Base-by-base conservation (phyloP, 2,113 vertebrate genomes). In the Melanerpes aurifrons region DNA sequence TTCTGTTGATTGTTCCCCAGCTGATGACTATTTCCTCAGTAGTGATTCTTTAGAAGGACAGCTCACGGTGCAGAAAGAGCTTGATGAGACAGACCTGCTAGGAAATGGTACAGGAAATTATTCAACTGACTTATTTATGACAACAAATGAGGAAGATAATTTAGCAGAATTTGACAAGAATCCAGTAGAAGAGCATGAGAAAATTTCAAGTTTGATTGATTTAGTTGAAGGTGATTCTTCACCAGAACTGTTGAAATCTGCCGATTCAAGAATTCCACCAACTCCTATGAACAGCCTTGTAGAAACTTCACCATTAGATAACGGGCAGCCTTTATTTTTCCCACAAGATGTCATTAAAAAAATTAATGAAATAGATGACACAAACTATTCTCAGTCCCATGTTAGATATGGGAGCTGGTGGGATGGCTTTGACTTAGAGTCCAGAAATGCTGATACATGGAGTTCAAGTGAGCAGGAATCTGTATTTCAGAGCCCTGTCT, bases 271-370 rank as follows among this genome's bases (percentile, higher is more conserved):
- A 83, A 97, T 99, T 81, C 99, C 98, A 80, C 98, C 98, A 88
- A 98, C 98, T 74, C 98, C 98, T 40, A 98, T 98, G 97, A 99
- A 99, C 83, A 99, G 98, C 82, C 97, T 99, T 94, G 98, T 98
- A 54, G 99, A 98, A 91, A 98, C 96, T 72, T 98, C 98, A 76
- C 98, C 98, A 29, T 96, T 98, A 57, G 97, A 96, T 86, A 98
- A 98, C 88, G 98, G 97, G 3, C 97, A 97, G 29, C 92, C 97
- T 87, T 96, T 97, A 26, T 98, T 98, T 96, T 99, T 98, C 91
- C 96, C 98, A 86, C 98, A 99, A 96, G 98, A 98, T 81, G 86
- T 98, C 15, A 96, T 97, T 1, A 98, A 98, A 91, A 98, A 98
- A 96, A 98, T 98, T 76, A 97, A 96, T 76, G 97, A 98, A 89